These are phyloP conservation scores for Callionymus lyra DNA, from an alignment of 2,113 vertebrate species.

Conservation along the genomic window DNA sequence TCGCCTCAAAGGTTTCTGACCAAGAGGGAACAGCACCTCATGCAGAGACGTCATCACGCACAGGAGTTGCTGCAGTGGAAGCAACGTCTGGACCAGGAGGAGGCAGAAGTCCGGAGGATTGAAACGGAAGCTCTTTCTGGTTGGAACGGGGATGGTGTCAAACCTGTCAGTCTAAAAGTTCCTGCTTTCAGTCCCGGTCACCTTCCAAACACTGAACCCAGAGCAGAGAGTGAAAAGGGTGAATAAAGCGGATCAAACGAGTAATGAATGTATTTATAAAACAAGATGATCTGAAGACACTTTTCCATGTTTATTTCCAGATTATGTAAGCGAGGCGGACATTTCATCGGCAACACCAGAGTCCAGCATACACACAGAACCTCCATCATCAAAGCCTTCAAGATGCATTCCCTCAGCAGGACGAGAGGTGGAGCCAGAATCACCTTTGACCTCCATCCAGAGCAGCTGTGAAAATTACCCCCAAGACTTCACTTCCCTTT, in stretches of 20 bases:
- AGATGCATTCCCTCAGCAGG: conserved; percentile 55
- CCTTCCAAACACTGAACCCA: conserved; percentile 23
- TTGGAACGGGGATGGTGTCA: conserved; percentile 59
- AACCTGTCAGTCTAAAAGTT: conserved; percentile 16
- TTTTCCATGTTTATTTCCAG: conserved; percentile 44
- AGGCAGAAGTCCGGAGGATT: conserved; percentile 81
- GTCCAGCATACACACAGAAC: conserved; percentile 70
- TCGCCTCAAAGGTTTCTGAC: conserved; percentile 80
- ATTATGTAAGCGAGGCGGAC: conserved; percentile 64
- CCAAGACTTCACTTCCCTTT: conserved; percentile 70
- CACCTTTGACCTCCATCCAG: conserved; percentile 39
- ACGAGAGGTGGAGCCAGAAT: conserved; percentile 49
- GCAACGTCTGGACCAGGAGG: conserved; percentile 82
- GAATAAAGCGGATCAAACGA: not conserved
- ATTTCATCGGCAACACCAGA: conserved; percentile 61
- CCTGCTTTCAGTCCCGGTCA: conserved; percentile 16
- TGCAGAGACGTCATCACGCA: conserved; percentile 84
- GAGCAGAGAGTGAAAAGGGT: conserved; percentile 47
- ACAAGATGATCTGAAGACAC: not conserved
- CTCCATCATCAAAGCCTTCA: conserved; percentile 64
- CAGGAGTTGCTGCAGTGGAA: conserved; percentile 91
- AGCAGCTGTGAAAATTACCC: conserved; percentile 66
- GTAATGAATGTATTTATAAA: not conserved
- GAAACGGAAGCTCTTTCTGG: conserved; percentile 86
- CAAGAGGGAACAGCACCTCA: conserved; percentile 89